These are phyloP conservation scores for Ammodramus savannarum DNA, from an alignment of 2,113 vertebrate species.

Conservation along the genomic window DNA sequence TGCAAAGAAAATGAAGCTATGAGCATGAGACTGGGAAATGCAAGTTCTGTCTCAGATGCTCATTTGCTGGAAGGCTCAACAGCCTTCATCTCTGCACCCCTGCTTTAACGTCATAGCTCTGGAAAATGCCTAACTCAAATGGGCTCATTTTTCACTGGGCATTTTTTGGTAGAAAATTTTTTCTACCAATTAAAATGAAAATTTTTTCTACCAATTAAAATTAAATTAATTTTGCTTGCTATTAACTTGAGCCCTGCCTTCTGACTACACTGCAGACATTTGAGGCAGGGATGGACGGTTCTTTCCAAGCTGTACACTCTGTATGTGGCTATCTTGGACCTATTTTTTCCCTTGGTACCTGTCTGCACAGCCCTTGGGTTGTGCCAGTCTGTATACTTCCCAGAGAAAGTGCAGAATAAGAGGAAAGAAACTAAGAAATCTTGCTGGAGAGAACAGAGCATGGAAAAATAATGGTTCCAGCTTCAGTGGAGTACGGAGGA, in stretches of 20 bases:
- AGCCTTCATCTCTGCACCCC: not conserved
- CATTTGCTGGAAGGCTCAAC: not conserved
- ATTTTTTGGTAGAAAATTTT: not conserved
- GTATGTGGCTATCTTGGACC: not conserved
- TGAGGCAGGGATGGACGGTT: not conserved
- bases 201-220: too few species aligned
- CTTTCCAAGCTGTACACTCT: not conserved
- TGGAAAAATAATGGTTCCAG: not conserved
- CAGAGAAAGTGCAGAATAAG: not conserved
- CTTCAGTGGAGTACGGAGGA: not conserved
- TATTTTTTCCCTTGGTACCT: not conserved
- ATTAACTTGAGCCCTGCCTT: not conserved
- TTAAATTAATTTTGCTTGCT: too few species aligned
- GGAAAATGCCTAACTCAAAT: not conserved
- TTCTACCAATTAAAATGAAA: too few species aligned
- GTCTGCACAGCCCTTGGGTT: not conserved
- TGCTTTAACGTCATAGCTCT: not conserved
- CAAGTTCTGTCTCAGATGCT: not conserved
- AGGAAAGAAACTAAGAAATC: not conserved
- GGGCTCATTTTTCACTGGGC: not conserved
- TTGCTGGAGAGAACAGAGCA: not conserved
- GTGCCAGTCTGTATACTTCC: not conserved
- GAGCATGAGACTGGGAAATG: not conserved
- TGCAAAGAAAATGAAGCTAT: not conserved
- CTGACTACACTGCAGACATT: not conserved